Conservation (phyloP, 2,113 vertebrate genomes). For the Mormyrus iriodes region DNA sequence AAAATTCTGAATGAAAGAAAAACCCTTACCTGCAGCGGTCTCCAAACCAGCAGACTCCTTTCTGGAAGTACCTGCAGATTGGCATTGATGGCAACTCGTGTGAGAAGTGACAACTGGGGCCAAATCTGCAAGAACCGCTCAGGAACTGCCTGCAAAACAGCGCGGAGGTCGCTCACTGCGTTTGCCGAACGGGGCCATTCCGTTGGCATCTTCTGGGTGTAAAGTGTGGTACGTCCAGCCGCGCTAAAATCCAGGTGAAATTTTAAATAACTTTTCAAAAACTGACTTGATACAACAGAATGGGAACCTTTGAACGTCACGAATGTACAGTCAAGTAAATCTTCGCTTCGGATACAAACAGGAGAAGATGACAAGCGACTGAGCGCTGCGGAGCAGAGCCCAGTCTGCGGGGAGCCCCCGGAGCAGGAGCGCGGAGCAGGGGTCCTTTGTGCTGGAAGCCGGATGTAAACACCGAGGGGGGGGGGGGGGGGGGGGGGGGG, state of each 20-base stretch:
- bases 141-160: constrained; percentile 64
- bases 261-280: neutral
- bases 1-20: neutral
- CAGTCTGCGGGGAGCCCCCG: too few species aligned
- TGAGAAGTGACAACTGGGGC: constrained; percentile 58
- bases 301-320: neutral
- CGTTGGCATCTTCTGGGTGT: neutral
- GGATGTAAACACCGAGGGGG: constrained; percentile 29
- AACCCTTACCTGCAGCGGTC: constrained; percentile 67
- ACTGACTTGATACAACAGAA: neutral
- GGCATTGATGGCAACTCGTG: constrained; percentile 51
- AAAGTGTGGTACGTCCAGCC: neutral
- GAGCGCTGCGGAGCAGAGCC: too few species aligned
- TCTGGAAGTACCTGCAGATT: constrained; percentile 74
- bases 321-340: neutral
- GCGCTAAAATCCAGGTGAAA: neutral
- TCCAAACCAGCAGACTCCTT: constrained; percentile 71
- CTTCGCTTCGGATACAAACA: neutral
- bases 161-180: neutral
- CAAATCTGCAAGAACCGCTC: constrained; percentile 58
- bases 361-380: neutral
- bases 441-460: constrained; percentile 16
- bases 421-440: neutral
- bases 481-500: neutral
- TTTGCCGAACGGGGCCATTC: neutral